These are phyloP conservation scores for Drosophila saltans DNA, from an alignment of 1,140 invertebrate species.

Conservation along the genomic window DNA sequence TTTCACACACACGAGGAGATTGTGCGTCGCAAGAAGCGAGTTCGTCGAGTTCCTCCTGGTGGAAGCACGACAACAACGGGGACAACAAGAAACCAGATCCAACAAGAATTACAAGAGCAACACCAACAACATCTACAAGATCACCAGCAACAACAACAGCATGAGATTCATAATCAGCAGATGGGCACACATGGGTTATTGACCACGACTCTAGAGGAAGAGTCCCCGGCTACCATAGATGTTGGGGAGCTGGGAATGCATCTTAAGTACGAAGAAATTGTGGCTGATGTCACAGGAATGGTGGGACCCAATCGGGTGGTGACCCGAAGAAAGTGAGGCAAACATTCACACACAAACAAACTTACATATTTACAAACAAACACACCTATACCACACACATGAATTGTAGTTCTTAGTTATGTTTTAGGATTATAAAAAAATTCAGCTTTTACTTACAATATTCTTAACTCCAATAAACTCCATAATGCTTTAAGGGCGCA, in stretches of 20 bases:
- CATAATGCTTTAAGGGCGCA: slow-evolving; percentile 27
- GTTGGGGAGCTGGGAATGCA: slow-evolving; percentile 75
- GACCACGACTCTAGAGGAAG: slow-evolving; percentile 55
- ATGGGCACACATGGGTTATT: slow-evolving; percentile 61
- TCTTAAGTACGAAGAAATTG: slow-evolving; percentile 81
- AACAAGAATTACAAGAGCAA: slow-evolving; percentile 21
- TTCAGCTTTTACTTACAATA: slow-evolving; percentile 40
- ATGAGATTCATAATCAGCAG: slow-evolving; percentile 40
- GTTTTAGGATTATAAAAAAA: slow-evolving; percentile 34
- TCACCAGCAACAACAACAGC: slow-evolving; percentile 36
- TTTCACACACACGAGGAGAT: slow-evolving; percentile 83
- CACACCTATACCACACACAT: neutral
- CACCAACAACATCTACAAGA: slow-evolving; percentile 34
- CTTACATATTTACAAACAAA: neutral
- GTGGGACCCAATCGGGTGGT: slow-evolving; percentile 48
- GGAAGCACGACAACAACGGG: slow-evolving; percentile 15
- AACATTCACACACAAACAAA: neutral
- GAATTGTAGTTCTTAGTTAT: slow-evolving; percentile 23
- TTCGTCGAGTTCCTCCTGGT: slow-evolving; percentile 56
- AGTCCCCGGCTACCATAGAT: slow-evolving; percentile 66
- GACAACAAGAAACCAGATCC: slow-evolving; percentile 22
- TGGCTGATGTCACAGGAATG: slow-evolving; percentile 76
- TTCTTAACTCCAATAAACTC: slow-evolving; percentile 48
- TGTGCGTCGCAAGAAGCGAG: slow-evolving; percentile 77
- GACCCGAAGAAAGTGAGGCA: slow-evolving; percentile 54